Percentiles rank a stretch among this genome's conserved stretches.
These are phyloP conservation scores for Calonectris borealis DNA, from an alignment of 2,113 vertebrate genomes.

Conservation along the genomic window DNA sequence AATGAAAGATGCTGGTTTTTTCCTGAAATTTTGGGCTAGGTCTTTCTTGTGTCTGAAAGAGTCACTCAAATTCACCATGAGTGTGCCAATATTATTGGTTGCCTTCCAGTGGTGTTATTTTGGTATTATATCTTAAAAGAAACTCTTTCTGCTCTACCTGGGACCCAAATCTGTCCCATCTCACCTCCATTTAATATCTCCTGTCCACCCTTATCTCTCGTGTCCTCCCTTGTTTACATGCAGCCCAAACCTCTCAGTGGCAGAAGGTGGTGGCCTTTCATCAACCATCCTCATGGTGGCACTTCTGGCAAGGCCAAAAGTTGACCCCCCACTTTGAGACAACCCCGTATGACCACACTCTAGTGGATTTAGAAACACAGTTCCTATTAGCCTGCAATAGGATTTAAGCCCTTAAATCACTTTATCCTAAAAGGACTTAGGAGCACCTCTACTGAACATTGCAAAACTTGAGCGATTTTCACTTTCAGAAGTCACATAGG, in stretches of 20 bases:
- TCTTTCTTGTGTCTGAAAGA: neutral
- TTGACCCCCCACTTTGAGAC: neutral
- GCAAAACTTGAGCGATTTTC: neutral
- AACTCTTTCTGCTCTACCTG: neutral
- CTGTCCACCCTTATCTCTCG: fast-evolving
- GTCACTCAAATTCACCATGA: neutral
- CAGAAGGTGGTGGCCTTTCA: neutral
- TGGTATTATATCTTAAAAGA: neutral
- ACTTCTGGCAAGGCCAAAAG: neutral
- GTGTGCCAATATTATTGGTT: neutral
- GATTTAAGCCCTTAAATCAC: neutral
- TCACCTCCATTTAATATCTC: neutral
- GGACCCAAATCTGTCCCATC: neutral
- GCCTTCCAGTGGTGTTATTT: neutral
- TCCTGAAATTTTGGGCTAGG: neutral
- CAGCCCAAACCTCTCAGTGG: neutral
- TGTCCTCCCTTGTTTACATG: neutral
- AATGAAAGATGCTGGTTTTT: neutral
- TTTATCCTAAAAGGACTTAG: neutral
- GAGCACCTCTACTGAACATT: neutral
- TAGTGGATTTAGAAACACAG: neutral
- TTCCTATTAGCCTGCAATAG: neutral
- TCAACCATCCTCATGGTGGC: neutral
- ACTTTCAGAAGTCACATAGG: neutral
- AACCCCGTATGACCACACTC: no score